Percentiles rank a stretch among this genome's conserved stretches.
phyloP scores from a whole-genome alignment of 2,888 invertebrate genomes.

The Epinotia bilunana region DNA sequence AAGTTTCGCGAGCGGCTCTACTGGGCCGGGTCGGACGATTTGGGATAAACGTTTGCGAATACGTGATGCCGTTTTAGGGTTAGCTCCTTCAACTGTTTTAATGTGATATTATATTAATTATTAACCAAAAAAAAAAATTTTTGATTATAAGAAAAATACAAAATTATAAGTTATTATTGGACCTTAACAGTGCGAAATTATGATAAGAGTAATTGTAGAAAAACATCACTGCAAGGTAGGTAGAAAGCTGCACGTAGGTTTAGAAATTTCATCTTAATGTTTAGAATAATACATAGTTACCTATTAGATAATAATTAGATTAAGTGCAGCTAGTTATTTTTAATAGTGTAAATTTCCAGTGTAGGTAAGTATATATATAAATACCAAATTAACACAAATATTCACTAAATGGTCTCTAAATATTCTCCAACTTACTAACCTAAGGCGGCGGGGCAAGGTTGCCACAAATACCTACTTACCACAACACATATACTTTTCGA shows the following conservation, averaged over 20 bases:
- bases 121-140: not conserved
- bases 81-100: not conserved
- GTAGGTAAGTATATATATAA: not conserved
- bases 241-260: constrained; percentile 26
- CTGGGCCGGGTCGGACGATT: not conserved
- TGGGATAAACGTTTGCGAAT: constrained; percentile 5
- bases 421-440: too few species aligned
- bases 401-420: not conserved
- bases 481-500: too few species aligned
- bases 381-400: not conserved
- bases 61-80: constrained; percentile 12
- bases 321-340: too few species aligned
- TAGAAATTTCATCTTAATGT: not conserved
- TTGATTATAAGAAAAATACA: not conserved
- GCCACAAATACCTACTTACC: too few species aligned
- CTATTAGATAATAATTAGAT: not conserved
- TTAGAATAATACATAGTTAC: not conserved
- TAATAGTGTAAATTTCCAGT: not conserved
- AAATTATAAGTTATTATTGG: not conserved
- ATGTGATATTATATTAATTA: not conserved
- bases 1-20: constrained; percentile 64
- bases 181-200: not conserved
- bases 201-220: not conserved
- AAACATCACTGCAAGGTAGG: constrained; percentile 34
- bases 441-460: too few species aligned